Conservation (phyloP, 1,140 invertebrate genomes). For the Anthonomus grandis region DNA sequence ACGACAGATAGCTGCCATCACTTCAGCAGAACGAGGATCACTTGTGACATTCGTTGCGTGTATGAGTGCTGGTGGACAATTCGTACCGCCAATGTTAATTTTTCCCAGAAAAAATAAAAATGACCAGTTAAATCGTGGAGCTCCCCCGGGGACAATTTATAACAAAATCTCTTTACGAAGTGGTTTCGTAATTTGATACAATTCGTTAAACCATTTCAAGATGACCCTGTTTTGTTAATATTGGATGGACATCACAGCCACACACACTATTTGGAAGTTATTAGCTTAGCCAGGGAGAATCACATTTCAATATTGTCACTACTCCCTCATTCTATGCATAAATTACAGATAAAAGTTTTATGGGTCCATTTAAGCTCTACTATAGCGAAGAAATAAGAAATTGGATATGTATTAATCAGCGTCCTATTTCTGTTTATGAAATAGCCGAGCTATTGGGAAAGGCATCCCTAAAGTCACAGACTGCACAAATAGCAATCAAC, state of each 20-base stretch:
- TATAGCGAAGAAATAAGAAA: constrained; percentile 27
- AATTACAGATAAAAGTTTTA: constrained; percentile 43
- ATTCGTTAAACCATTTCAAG: constrained; percentile 3
- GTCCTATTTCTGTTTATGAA: no score
- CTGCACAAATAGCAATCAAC: constrained; percentile 33
- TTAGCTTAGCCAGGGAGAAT: constrained; percentile 18
- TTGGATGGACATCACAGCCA: no score
- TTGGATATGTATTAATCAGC: constrained; percentile 28
- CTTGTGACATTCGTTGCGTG: constrained; percentile 48
- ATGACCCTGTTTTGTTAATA: constrained; percentile 12
- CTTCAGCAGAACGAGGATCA: constrained; percentile 51
- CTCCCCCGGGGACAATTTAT: constrained; percentile 30
- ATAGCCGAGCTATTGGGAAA: constrained; percentile 39
- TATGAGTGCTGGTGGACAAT: constrained; percentile 40
- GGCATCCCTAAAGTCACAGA: constrained; percentile 36
- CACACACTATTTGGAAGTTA: constrained; percentile 18
- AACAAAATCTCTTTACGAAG: constrained; percentile 25
- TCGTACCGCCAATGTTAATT: constrained; percentile 18
- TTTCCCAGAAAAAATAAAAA: constrained; percentile 26
- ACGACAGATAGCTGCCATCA: constrained; percentile 40
- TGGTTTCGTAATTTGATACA: constrained; percentile 26
- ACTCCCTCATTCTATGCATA: constrained; percentile 42
- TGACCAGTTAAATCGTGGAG: constrained; percentile 8
- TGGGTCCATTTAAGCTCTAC: constrained; percentile 30
- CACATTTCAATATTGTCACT: constrained; percentile 29